Percentiles rank a stretch among this genome's conserved stretches.
These are phyloP conservation scores for Peromyscus melanophrys DNA, from an alignment of 2,797 vertebrate species.

Conservation along the genomic window DNA sequence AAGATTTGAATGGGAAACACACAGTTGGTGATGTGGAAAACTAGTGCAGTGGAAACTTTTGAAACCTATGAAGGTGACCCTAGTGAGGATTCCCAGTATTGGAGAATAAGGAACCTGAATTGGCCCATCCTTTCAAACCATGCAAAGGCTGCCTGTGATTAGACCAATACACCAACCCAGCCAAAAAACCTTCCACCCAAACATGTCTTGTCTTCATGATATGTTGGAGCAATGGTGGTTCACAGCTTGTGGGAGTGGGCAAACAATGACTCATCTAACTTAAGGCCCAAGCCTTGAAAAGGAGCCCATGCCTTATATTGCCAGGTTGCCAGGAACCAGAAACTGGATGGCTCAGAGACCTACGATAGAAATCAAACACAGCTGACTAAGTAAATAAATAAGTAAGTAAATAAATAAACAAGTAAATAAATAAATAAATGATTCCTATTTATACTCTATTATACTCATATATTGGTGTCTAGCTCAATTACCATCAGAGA, in stretches of 20 bases:
- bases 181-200: background rate
- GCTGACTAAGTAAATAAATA: no score
- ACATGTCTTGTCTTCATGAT: background rate
- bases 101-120: background rate
- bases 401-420: no score
- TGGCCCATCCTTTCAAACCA: background rate
- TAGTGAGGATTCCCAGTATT: background rate
- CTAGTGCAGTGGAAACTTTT: background rate
- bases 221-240: background rate
- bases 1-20: background rate
- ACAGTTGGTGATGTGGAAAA: background rate
- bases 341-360: no score
- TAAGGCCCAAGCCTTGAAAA: background rate
- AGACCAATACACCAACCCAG: no score
- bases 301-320: background rate
- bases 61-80: background rate
- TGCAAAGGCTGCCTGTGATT: background rate
- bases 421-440: background rate
- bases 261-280: background rate
- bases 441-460: background rate
- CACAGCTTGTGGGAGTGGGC: background rate
- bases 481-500: no score
- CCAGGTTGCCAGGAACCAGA: background rate
- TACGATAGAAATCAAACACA: background rate
- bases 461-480: background rate